Base-by-base conservation (phyloP, 2,888 invertebrate species). In the Tiliacea aurago region DNA sequence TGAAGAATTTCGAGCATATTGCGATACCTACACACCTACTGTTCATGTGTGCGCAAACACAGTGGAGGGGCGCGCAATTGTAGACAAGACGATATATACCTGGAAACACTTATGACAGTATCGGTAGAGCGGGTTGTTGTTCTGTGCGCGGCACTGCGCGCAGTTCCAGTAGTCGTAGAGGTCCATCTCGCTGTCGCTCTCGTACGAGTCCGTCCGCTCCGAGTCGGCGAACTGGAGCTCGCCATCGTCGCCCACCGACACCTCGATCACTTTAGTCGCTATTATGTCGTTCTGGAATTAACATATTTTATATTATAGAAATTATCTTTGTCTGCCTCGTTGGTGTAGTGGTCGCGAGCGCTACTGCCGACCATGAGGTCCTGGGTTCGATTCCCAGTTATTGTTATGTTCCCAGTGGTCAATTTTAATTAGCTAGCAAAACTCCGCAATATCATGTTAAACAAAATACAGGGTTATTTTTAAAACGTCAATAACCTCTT, bases 41-140 rank as follows among this genome's bases (percentile, higher is more conserved):
- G n/a, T 2, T 15, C 49, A n/a, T 7, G 7, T 28, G 15, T 11
- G 45, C 33, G 20, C 45, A 53, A 51, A 45, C 7, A 15, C 37
- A 70, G 10, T 63, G n/a, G 7, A 47, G 20, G 37, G 20, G 9
- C 41, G n/a, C 13, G 9, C 47, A 41, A 10, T 15, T 28, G 28
- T 23, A 7, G 41, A 49, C 3, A 11, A 0, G 61, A 11, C 53
- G 74, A 41, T 41, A 13, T 41, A 23, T 62, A 97, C 98, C 97
- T 97, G 97, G 91, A 97, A 98, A 91, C 98, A 98, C 93, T 97
- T 97, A 91, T 97, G 97, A 92, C 98, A 98, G 94, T 97, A 97
- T 80, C 97, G 94, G 90, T 97, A 98, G 73, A 97, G 93, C 55
- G 97, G 97, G 94, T 97, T 97, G 91, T 97, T 97, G 90, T 96